Base-by-base conservation (phyloP, 2,888 invertebrate species). In the Leptura quadrifasciata region DNA sequence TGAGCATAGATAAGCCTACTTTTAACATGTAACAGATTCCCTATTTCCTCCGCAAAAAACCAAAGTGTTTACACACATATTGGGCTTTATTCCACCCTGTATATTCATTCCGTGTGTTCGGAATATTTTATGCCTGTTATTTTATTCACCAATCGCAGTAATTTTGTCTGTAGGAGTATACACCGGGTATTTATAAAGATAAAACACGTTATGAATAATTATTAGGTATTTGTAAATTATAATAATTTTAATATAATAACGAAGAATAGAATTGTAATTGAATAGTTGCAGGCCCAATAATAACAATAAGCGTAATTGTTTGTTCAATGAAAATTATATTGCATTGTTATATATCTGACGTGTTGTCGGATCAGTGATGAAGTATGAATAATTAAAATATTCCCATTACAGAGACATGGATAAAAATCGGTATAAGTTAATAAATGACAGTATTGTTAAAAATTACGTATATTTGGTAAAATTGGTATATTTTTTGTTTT, bases 181-280 rank as follows among this genome's bases (percentile, higher is more conserved):
- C n/a, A n/a, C n/a, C n/a, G n/a, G 10, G 12, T 39, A 39, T 1
- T 39, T 39, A 39, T 39, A 39, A 12, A 12, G 35, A 12, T 39
- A 39, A 39, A 10, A n/a, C 12, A 35, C 8, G 15, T 47, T 15
- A 47, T 15, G 47, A 47, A n/a, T 47, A 47, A 15, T n/a, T 47
- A n/a, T 47, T 39, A 35, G 12, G n/a, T 47, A 47, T 15, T 47
- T n/a, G n/a, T 4, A 47, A 47, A 47, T n/a, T 1, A 47, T 47
- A n/a, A n/a, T 47, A 47, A 47, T 47, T 31, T 47, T 47, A 47
- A 47, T n/a, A n/a, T n/a, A n/a, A 47, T 47, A 47, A 47, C n/a
- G 5, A 47, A 15, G n/a, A 47, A 47, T 47, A 47, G 47, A 12
- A n/a, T 6, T n/a, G 47, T n/a, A 47, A 47, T 47, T 47, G 3